These are phyloP conservation scores for Alviniconcha marisindica DNA, from an alignment of 1,140 invertebrate species.

Conservation along the genomic window DNA sequence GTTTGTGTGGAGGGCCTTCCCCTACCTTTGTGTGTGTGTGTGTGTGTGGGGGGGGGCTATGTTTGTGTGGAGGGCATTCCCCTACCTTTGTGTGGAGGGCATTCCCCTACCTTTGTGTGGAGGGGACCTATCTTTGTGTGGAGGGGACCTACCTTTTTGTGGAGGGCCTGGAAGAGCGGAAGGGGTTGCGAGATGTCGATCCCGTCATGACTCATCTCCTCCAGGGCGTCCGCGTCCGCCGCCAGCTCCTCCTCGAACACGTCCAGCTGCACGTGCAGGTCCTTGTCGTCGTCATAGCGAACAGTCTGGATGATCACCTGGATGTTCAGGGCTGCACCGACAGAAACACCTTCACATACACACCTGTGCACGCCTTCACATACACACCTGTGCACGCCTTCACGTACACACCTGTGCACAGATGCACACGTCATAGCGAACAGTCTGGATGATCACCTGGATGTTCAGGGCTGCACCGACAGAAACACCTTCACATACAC, in stretches of 20 bases:
- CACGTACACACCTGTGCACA: too few relatives aligned
- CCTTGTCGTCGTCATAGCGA: conserved; percentile 72
- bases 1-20: too few relatives aligned
- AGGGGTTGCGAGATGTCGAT: conserved; percentile 90
- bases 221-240: conserved; percentile 84
- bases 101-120: too few relatives aligned
- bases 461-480: not conserved
- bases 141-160: conserved; percentile 88
- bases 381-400: too few relatives aligned
- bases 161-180: conserved; percentile 94
- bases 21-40: too few relatives aligned
- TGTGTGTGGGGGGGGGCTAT: too few relatives aligned
- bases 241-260: conserved; percentile 72
- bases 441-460: conserved; percentile 78
- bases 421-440: conserved; percentile 77
- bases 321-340: conserved; percentile 72
- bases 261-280: conserved; percentile 72
- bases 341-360: too few relatives aligned
- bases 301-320: conserved; percentile 78
- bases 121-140: too few relatives aligned
- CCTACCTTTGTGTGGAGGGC: too few relatives aligned
- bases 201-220: conserved; percentile 72
- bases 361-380: too few relatives aligned
- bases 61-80: too few relatives aligned
- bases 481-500: not conserved